These are phyloP conservation scores for Ooceraea biroi DNA, from an alignment of 1,140 invertebrate species.

Conservation along the genomic window DNA sequence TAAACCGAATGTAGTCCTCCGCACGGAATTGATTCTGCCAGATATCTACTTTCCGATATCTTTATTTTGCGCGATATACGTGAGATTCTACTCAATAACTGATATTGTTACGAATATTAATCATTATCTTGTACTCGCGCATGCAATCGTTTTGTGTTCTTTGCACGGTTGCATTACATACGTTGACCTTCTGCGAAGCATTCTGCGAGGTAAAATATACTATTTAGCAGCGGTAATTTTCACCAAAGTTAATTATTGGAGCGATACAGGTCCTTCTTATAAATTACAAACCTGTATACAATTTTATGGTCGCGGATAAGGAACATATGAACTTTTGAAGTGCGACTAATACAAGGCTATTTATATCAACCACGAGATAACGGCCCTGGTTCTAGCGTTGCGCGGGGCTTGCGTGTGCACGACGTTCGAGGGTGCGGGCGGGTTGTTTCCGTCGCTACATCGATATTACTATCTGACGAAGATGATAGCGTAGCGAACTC, in stretches of 20 bases:
- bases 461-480: constrained; percentile 61
- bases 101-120: not conserved
- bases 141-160: not conserved
- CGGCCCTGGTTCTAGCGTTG: constrained; percentile 49
- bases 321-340: constrained; percentile 55
- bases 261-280: not conserved
- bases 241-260: not conserved
- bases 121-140: not conserved
- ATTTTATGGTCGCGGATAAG: constrained; percentile 53
- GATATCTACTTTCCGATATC: constrained; percentile 26
- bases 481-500: constrained; percentile 38
- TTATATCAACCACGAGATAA: constrained; percentile 69
- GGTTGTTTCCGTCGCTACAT: constrained; percentile 48
- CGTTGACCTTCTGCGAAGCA: too few relatives aligned
- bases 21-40: constrained; percentile 71
- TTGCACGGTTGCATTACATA: too few relatives aligned
- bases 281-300: constrained; percentile 27
- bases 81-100: not conserved
- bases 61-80: not conserved
- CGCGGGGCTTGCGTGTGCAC: constrained; percentile 70
- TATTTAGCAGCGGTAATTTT: not conserved
- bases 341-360: constrained; percentile 70
- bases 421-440: constrained; percentile 13
- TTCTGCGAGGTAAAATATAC: not conserved
- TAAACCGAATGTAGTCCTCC: constrained; percentile 58